Base-by-base conservation (phyloP, 2,888 invertebrate genomes). In the Chaetogeoica ovagalla region DNA sequence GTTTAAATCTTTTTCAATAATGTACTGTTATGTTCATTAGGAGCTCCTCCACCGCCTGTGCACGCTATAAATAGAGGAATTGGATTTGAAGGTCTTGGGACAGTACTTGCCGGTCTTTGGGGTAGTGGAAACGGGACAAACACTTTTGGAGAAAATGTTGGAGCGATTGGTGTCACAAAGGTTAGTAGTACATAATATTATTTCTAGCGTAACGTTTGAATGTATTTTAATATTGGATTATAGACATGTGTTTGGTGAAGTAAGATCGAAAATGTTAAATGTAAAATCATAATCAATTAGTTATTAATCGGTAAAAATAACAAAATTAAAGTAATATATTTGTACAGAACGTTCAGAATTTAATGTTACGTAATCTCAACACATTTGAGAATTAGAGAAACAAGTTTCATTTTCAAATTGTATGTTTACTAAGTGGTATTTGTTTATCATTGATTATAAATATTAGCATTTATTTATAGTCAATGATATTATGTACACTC, bases 11-110 rank as follows among this genome's bases (percentile, higher is more conserved):
- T 3, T 55, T 55, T 55, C 17, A 55, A 55, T 55, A 19, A 55
- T 6, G 8, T 19, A 55, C 6, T 55, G 19, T 55, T 55, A 19
- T 19, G 19, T 55, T 55, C 17, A 55, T 55, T 83, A 92, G 93
- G 91, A 48, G 94, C 93, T 0, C 91, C 93, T 0, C 91, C 94
- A 0, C 95, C 95, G 0, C 96, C 96, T 0, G 87, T 93, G 11
- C 94, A 94, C 86, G 95, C 94, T 0, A 93, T 96, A 84, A 95
- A 95, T 87, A 89, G 96, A 62, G 96, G 95, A 0, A 92, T 94
- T 59, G 92, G 92, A 57, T 91, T 93, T 0, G 95, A 96, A 86
- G 95, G 95, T 0, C 86, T 95, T 0, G 94, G 94, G n/a, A 94
- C 94, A 0, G 88, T 94, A 81, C 86, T 96, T 65, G 94, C 94